Conservation (phyloP, 2,888 invertebrate genomes). For the Lasioglossum pauxillum region DNA sequence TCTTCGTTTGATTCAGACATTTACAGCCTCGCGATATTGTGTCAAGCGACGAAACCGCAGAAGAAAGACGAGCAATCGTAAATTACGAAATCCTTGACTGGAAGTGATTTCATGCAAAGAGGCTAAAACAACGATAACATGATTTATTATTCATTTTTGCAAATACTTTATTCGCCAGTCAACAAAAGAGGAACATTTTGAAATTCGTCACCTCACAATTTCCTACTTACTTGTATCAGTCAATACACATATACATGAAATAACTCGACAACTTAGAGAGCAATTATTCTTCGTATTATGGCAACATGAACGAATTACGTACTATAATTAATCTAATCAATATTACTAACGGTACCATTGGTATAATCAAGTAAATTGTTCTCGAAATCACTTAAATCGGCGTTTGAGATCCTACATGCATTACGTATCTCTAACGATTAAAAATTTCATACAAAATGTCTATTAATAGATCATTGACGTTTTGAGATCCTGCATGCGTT, state of each 20-base stretch:
- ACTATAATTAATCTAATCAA: neutral
- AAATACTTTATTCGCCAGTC: neutral
- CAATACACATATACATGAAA: neutral
- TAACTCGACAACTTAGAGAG: neutral
- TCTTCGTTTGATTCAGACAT: neutral
- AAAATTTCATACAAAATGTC: neutral
- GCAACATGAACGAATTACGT: neutral
- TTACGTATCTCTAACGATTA: neutral
- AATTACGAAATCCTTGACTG: neutral
- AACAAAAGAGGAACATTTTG: neutral
- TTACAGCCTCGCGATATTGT: neutral
- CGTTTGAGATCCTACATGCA: neutral
- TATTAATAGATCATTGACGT: neutral
- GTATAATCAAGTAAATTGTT: neutral
- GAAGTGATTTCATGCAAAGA: neutral
- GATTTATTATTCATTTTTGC: neutral
- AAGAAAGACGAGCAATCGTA: neutral
- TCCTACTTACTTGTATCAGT: neutral
- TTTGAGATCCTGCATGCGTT: neutral
- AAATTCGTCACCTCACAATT: neutral
- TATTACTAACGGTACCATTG: neutral
- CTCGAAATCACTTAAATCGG: neutral
- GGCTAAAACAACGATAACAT: neutral
- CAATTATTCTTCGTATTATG: neutral
- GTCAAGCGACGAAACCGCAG: neutral